These are phyloP conservation scores for Antigone vipio DNA, from an alignment of 2,113 vertebrate species.

Conservation along the genomic window DNA sequence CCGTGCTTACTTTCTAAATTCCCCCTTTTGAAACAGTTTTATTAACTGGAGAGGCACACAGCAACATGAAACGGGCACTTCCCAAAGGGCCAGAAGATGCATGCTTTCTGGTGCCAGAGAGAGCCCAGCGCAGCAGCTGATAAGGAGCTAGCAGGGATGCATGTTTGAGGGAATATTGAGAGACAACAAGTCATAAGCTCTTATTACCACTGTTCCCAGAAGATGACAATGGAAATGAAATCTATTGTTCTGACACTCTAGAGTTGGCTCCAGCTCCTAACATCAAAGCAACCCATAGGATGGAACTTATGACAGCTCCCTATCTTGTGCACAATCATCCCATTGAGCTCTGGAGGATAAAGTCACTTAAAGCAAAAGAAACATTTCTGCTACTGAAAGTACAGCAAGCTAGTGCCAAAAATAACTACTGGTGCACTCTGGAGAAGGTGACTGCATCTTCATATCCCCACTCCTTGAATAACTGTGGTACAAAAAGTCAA, in stretches of 20 bases:
- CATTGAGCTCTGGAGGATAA: not conserved
- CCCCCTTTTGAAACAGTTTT: not conserved
- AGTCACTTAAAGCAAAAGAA: not conserved
- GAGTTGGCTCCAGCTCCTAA: not conserved
- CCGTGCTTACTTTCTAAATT: not conserved
- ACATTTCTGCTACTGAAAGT: not conserved
- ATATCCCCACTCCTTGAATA: not conserved
- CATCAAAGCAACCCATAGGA: not conserved
- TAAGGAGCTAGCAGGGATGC: not conserved
- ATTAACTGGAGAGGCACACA: not conserved
- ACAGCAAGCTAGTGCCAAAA: not conserved
- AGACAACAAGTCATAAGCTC: not conserved
- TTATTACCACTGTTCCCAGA: not conserved
- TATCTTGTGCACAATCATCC: not conserved
- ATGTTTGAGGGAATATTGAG: not conserved
- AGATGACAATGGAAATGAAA: slow-evolving; percentile 1
- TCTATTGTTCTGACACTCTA: not conserved
- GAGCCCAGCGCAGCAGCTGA: not conserved
- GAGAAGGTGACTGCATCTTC: not conserved
- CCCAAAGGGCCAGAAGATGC: not conserved
- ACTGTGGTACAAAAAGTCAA: not conserved
- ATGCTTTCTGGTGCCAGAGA: not conserved
- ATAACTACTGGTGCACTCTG: not conserved
- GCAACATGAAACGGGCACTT: not conserved
- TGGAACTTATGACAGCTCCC: not conserved